Base-by-base conservation (phyloP, 1,140 invertebrate species). In the Dinoponera quadriceps region DNA sequence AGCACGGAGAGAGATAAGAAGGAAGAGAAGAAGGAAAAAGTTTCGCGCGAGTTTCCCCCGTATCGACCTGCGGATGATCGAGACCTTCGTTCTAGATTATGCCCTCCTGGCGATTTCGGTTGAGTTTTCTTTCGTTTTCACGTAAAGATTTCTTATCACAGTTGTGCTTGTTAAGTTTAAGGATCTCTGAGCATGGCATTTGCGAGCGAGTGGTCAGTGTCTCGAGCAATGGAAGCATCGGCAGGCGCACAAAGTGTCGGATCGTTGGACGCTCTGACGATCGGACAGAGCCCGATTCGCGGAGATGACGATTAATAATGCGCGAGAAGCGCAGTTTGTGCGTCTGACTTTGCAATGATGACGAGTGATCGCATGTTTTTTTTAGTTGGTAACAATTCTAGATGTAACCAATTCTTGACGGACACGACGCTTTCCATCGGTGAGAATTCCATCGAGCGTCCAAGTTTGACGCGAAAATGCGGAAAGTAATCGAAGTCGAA, bases 171-270 rank as follows among this genome's bases (percentile, higher is more conserved):
- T 91, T 92, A 90, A 85, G 77, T 90, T 82, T 89, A 90, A 89
- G 87, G 84, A 86, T 91, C 90, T 93, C 7, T 89, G 71, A 93
- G 93, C 93, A 94, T 94, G 93, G 77, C 90, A 91, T 91, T 92
- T 91, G 77, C 87, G 91, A 92, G 88, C 90, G 91, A 92, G 92
- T 93, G 90, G 89, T 81, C 82, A 78, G 66, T 89, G 74, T 89
- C n/a, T n/a, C 87, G 84, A 89, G 72, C 69, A 60, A 88, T 68
- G 14, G 65, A 71, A 49, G 80, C 87, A 55, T 62, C 18, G 73
- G 51, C 77, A 59, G 22, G 38, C 55, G 71, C 75, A 63, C 83
- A 69, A 75, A 78, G 13, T 0, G 29, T 29, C 27, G 1, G 51
- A 54, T 18, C 62, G 18, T 72, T 20, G 18, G 20, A 48, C 3